These are phyloP conservation scores for Nymphalis polychloros DNA, from an alignment of 2,888 invertebrate species.

Conservation along the genomic window DNA sequence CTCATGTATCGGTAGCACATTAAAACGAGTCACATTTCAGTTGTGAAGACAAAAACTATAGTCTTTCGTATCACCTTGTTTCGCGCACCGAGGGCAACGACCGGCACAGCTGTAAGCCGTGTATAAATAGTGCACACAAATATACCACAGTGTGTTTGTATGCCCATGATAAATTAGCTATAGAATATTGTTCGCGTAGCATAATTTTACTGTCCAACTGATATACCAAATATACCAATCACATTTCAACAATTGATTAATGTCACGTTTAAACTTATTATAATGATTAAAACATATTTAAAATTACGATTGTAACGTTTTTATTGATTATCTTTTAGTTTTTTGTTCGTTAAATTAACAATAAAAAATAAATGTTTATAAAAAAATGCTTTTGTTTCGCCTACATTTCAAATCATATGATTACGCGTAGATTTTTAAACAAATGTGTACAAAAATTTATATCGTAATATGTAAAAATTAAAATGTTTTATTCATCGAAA, in stretches of 20 bases:
- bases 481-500: too few species aligned
- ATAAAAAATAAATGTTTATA: too few species aligned
- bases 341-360: too few species aligned
- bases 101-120: slow-evolving; percentile 69
- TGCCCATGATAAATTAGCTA: slow-evolving; percentile 36
- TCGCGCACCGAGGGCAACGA: slow-evolving; percentile 69
- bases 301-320: too few species aligned
- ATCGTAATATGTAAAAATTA: too few species aligned
- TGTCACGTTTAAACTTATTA: too few species aligned
- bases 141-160: slow-evolving; percentile 33
- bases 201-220: slow-evolving; percentile 10
- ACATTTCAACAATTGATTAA: neutral
- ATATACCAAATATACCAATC: neutral
- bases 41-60: slow-evolving; percentile 59
- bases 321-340: too few species aligned
- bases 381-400: too few species aligned
- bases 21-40: slow-evolving; percentile 54
- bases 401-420: too few species aligned
- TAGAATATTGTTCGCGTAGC: slow-evolving; percentile 30
- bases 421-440: too few species aligned
- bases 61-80: slow-evolving; percentile 74
- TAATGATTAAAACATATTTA: too few species aligned
- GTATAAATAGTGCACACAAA: slow-evolving; percentile 54
- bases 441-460: too few species aligned
- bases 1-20: slow-evolving; percentile 35